A percentile compares a stretch with the other conserved stretches of the same genome.
Conservation (phyloP, 2,888 invertebrate species). For the Tanaodytes sp. region DNA sequence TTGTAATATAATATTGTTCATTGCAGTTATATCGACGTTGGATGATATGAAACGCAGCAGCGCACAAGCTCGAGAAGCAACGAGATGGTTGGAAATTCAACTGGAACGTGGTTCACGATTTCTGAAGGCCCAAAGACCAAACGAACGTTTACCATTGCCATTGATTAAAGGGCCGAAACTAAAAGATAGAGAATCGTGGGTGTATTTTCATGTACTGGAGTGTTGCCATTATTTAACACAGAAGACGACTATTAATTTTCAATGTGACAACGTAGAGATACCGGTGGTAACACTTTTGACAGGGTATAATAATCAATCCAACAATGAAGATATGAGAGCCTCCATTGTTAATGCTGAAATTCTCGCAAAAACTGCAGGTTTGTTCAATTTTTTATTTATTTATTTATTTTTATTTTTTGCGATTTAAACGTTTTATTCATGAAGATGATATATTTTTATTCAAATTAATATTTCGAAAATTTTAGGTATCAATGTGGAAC, state of each 20-base stretch:
- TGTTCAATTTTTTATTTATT: constrained; percentile 6
- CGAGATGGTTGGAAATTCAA: constrained; percentile 93
- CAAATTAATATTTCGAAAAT: too few species aligned
- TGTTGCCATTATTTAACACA: constrained; percentile 85
- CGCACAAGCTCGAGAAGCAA: constrained; percentile 89
- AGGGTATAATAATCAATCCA: constrained; percentile 75
- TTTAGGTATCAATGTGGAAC: constrained; percentile 88
- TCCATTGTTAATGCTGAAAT: constrained; percentile 78
- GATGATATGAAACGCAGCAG: constrained; percentile 91
- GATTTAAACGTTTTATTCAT: constrained; percentile 12
- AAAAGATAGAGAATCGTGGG: constrained; percentile 82
- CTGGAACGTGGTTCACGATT: constrained; percentile 90
- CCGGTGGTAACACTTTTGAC: constrained; percentile 85
- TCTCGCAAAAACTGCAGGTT: constrained; percentile 82
- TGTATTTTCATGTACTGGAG: constrained; percentile 86
- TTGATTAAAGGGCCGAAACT: constrained; percentile 84
- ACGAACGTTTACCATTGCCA: constrained; percentile 83
- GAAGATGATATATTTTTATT: constrained; percentile 14
- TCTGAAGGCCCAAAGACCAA: constrained; percentile 88
- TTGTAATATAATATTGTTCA: too few species aligned
- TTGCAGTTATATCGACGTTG: constrained; percentile 88
- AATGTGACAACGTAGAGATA: constrained; percentile 72
- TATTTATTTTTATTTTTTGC: too few species aligned
- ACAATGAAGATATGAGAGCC: constrained; percentile 66
- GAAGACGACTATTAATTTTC: constrained; percentile 70